These are phyloP conservation scores for Caenorhabditis sp. DNA, from an alignment of 2,888 invertebrate genomes.

Conservation along the genomic window DNA sequence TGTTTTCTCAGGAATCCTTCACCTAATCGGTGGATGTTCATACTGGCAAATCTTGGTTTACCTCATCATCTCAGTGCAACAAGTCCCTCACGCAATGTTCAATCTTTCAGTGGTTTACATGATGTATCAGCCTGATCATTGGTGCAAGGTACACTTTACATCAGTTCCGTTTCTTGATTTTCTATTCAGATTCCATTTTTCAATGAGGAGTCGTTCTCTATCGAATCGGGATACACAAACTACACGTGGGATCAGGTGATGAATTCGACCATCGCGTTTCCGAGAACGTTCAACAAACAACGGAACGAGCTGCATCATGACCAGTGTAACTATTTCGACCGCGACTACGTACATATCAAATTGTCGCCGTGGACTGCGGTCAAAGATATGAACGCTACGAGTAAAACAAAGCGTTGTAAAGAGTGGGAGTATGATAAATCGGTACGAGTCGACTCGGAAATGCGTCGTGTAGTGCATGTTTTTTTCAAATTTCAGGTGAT, in stretches of 20 bases:
- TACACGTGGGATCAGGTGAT: constrained; percentile 76
- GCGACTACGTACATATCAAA: constrained; percentile 66
- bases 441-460: too few relatives aligned
- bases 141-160: constrained; percentile 68
- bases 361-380: constrained; percentile 58
- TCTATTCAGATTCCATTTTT: constrained; percentile 70
- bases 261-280: constrained; percentile 72
- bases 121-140: constrained; percentile 79
- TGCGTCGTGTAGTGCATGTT: too few relatives aligned
- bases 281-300: constrained; percentile 65
- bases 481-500: constrained; percentile 65
- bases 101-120: constrained; percentile 78
- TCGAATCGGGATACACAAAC: constrained; percentile 63
- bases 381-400: constrained; percentile 46
- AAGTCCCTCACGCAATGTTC: constrained; percentile 79
- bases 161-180: not conserved
- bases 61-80: constrained; percentile 72
- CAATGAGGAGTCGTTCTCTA: constrained; percentile 67
- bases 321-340: constrained; percentile 68
- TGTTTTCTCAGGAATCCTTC: constrained; percentile 71
- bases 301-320: constrained; percentile 63
- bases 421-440: constrained; percentile 76
- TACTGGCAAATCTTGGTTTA: constrained; percentile 78
- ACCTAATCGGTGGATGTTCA: constrained; percentile 78
- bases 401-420: constrained; percentile 54